Percentiles rank a stretch among this genome's conserved stretches.
Evolutionary conservation across 2,113 vertebrate genomes (phyloP).

Genomic region (Sterrhoptilus dennistouni): DNA sequence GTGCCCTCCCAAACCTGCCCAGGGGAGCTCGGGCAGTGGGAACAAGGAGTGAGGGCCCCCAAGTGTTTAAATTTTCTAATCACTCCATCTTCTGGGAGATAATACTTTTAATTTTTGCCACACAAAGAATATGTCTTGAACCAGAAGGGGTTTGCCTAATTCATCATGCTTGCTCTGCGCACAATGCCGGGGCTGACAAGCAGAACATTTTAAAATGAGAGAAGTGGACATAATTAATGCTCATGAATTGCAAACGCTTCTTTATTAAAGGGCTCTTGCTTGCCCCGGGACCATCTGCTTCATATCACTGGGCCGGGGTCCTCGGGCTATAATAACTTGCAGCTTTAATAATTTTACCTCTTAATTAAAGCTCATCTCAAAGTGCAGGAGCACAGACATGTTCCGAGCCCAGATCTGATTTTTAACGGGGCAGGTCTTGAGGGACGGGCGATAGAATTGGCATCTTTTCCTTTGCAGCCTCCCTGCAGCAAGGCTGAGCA

Average conservation of each 20-base stretch:
- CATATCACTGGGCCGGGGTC: conserved; percentile 76
- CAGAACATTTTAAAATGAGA: conserved; percentile 78
- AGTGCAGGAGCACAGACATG: conserved; percentile 13
- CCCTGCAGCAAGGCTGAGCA: neutral
- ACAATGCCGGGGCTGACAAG: conserved; percentile 78
- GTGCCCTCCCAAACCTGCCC: rapidly evolving
- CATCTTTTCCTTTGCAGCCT: neutral
- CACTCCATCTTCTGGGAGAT: conserved; percentile 74
- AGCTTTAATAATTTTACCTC: conserved; percentile 86
- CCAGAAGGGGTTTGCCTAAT: conserved; percentile 93
- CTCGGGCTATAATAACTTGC: conserved; percentile 86
- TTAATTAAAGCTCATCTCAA: conserved; percentile 77
- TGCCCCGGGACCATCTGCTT: conserved; percentile 89
- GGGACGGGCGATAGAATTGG: conserved; percentile 29
- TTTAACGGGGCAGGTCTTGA: neutral
- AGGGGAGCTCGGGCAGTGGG: neutral
- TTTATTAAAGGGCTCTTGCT: conserved; percentile 77
- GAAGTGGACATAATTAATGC: conserved; percentile 86
- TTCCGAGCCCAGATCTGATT: conserved; percentile 42
- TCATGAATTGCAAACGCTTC: conserved; percentile 96
- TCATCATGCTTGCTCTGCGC: conserved; percentile 83
- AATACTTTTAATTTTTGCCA: conserved; percentile 83
- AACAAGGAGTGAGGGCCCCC: neutral
- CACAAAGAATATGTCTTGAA: conserved; percentile 78
- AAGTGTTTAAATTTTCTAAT: neutral